phyloP scores from a whole-genome alignment of 2,113 vertebrate genomes.

The Bucco capensis region DNA sequence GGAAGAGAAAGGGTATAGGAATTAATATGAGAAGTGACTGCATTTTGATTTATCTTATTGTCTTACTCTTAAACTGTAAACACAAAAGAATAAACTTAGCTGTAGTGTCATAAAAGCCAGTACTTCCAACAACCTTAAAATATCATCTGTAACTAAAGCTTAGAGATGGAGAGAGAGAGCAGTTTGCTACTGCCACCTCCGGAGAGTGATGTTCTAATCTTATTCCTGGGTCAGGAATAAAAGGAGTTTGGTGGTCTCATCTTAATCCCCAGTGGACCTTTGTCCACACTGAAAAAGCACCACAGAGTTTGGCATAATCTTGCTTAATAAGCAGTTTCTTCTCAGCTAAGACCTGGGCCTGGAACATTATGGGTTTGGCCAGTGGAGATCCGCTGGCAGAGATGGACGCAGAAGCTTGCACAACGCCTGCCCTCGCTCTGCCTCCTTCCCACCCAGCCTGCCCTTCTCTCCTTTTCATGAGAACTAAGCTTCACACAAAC shows the following conservation, averaged over 20 bases:
- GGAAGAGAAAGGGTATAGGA: neutral
- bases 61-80: neutral
- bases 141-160: neutral
- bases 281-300: neutral
- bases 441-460: neutral
- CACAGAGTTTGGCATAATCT: neutral
- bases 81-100: neutral
- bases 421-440: neutral
- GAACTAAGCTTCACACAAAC: neutral
- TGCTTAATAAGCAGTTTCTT: neutral
- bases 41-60: neutral
- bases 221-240: neutral
- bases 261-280: neutral
- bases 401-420: neutral
- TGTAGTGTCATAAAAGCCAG: neutral
- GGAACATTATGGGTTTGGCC: neutral
- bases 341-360: neutral
- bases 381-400: neutral
- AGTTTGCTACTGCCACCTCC: fast-evolving
- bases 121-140: neutral
- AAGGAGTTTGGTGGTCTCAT: neutral
- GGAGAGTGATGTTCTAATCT: neutral
- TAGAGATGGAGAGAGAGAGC: neutral
- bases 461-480: neutral
- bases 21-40: neutral